Conservation (phyloP, 2,113 vertebrate genomes). For the Leucoraja erinaceus region DNA sequence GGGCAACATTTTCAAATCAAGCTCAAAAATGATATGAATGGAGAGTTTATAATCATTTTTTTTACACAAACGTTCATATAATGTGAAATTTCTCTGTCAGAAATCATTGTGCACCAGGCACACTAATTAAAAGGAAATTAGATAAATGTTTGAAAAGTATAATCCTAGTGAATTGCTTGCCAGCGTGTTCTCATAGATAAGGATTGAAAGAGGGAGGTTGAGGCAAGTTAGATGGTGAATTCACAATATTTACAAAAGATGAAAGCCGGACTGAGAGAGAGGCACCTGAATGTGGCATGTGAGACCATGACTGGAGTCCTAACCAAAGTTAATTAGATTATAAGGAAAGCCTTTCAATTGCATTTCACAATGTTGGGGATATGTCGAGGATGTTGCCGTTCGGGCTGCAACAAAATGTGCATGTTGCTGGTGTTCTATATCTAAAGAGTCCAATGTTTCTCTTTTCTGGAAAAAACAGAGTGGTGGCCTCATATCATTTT, state of each 20-base stretch:
- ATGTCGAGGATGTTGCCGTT: not conserved
- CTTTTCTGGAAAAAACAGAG: not conserved
- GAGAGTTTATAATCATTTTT: not conserved
- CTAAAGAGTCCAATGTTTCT: not conserved
- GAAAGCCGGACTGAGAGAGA: not conserved
- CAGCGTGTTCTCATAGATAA: not conserved
- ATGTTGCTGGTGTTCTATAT: not conserved
- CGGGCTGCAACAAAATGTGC: not conserved
- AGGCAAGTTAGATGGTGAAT: not conserved
- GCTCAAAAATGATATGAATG: not conserved
- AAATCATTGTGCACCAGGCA: not conserved
- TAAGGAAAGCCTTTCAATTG: not conserved
- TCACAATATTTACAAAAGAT: not conserved
- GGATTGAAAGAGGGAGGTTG: not conserved
- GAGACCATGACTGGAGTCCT: not conserved
- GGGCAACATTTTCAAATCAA: not conserved
- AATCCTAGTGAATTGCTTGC: not conserved
- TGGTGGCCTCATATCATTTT: not conserved
- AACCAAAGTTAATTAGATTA: not conserved
- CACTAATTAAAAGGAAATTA: not conserved
- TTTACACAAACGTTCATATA: not conserved
- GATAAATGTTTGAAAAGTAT: not conserved
- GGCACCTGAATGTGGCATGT: not conserved
- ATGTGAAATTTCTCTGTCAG: not conserved
- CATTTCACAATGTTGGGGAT: not conserved